Evolutionary conservation across 2,113 vertebrate genomes (phyloP).

Genomic region (Gnathonemus echidnorhynchus): DNA sequence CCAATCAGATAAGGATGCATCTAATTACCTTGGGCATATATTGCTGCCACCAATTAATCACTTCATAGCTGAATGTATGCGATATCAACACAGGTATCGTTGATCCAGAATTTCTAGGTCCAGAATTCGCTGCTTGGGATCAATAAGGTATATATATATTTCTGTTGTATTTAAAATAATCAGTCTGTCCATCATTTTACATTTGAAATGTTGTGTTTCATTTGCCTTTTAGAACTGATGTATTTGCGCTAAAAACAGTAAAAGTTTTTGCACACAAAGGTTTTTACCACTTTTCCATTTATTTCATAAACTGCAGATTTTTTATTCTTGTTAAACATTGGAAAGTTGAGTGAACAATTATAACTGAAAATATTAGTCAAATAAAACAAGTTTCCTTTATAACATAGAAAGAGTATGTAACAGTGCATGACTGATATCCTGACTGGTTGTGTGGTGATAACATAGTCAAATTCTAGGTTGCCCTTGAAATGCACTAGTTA

Average conservation of each 20-base stretch:
- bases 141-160: neutral
- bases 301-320: no score
- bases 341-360: no score
- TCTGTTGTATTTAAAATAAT: neutral
- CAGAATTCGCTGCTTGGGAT: neutral
- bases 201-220: neutral
- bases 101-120: neutral
- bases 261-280: no score
- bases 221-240: neutral
- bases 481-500: no score
- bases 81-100: neutral
- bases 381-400: no score
- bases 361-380: no score
- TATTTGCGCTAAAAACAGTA: neutral
- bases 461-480: no score
- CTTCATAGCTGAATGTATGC: neutral
- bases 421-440: no score
- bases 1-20: neutral
- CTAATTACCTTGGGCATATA: neutral
- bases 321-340: no score
- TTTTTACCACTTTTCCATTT: no score
- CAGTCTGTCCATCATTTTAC: neutral
- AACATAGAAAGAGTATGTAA: no score
- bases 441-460: no score
- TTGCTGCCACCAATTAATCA: neutral